Conservation (phyloP, 2,888 invertebrate genomes). For the Rhingia campestris region DNA sequence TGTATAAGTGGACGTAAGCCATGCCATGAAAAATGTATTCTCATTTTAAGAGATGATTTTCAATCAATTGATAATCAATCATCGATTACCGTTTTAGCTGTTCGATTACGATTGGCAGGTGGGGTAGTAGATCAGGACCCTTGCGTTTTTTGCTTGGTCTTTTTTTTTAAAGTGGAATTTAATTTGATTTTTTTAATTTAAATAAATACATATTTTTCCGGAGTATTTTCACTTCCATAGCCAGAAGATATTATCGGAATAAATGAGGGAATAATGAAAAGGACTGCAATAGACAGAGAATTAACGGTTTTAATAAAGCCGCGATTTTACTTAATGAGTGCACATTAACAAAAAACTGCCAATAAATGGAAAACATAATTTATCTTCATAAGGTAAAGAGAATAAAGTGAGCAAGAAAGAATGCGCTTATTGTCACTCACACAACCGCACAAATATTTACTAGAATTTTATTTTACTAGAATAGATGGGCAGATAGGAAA, state of each 20-base stretch:
- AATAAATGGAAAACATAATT: conserved; percentile 51
- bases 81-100: conserved; percentile 81
- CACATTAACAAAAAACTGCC: conserved; percentile 61
- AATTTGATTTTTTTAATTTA: background rate
- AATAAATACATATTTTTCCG: background rate
- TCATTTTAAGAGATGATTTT: conserved; percentile 57
- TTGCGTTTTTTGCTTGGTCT: conserved; percentile 6
- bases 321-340: conserved; percentile 54
- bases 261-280: background rate
- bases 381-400: conserved; percentile 60
- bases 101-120: conserved; percentile 56
- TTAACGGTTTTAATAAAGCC: conserved; percentile 48
- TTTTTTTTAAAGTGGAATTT: background rate
- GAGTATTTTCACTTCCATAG: background rate
- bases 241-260: background rate
- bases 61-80: conserved; percentile 79
- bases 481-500: background rate
- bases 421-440: conserved; percentile 2
- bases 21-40: conserved; percentile 41
- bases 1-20: conserved; percentile 22
- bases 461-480: background rate
- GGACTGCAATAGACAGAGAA: background rate
- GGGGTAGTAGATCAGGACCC: background rate
- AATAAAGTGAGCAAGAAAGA: conserved; percentile 28
- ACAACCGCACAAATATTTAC: background rate